Evolutionary conservation across 1,140 invertebrate genomes (phyloP).

Genomic region (Manduca sexta): DNA sequence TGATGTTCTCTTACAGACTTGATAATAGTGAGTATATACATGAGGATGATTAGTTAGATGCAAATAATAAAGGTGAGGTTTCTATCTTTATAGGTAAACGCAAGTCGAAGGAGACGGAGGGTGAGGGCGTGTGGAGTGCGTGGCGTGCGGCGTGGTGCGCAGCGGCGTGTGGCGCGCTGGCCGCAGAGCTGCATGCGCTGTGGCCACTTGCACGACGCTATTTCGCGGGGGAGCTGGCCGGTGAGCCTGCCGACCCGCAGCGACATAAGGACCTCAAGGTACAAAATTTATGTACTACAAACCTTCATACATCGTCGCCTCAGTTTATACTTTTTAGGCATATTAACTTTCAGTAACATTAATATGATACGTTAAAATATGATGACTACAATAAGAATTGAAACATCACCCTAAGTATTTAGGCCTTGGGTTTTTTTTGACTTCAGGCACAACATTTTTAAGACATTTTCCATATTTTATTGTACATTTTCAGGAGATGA

Average conservation of each 20-base stretch:
- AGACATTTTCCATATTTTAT: no score
- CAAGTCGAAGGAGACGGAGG: slow-evolving; percentile 21
- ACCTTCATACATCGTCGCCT: background rate
- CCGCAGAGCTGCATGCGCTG: slow-evolving; percentile 51
- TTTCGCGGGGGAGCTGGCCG: slow-evolving; percentile 58
- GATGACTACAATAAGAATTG: no score
- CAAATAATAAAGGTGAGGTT: slow-evolving; percentile 36
- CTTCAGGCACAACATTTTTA: no score
- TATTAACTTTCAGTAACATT: no score
- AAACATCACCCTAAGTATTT: no score
- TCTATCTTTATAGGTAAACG: slow-evolving; percentile 22
- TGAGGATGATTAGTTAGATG: no score
- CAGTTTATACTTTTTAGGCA: background rate
- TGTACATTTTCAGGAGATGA: slow-evolving; percentile 45
- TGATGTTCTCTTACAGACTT: no score
- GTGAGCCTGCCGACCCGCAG: slow-evolving; percentile 28
- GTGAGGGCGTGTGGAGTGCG: slow-evolving; percentile 31
- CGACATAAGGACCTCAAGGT: slow-evolving; percentile 48
- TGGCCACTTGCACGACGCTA: slow-evolving; percentile 55
- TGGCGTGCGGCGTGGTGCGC: slow-evolving; percentile 41
- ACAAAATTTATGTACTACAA: background rate
- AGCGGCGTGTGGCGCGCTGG: slow-evolving; percentile 51
- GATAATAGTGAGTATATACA: no score
- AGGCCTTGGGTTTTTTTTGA: no score
- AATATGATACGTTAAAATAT: no score